These are phyloP conservation scores for Zosterops japonicus DNA, from an alignment of 2,113 vertebrate species.

Conservation along the genomic window DNA sequence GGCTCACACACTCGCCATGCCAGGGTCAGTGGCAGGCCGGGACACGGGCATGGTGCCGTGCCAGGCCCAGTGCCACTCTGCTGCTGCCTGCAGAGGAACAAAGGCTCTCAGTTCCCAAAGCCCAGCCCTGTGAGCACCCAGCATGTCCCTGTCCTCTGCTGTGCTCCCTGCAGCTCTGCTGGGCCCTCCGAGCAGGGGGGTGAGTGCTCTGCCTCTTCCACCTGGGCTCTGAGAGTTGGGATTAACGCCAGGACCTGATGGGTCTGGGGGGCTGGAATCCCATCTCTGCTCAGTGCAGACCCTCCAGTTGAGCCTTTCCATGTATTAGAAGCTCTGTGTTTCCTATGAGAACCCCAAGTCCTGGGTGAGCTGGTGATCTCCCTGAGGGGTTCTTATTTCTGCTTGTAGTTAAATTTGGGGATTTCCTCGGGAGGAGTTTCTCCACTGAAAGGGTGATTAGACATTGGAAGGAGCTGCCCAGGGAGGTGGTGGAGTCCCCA, in stretches of 20 bases:
- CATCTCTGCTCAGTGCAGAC: neutral
- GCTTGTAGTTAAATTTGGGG: neutral
- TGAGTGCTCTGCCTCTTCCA: too few relatives aligned
- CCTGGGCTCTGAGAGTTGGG: neutral
- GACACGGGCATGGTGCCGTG: neutral
- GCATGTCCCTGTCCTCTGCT: neutral
- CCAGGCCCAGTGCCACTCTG: neutral
- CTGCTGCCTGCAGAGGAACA: neutral
- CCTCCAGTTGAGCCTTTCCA: neutral
- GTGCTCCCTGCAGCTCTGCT: fast-evolving
- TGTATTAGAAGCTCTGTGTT: neutral
- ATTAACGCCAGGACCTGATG: neutral
- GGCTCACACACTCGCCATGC: fast-evolving
- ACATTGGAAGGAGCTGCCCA: neutral
- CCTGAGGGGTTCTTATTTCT: neutral
- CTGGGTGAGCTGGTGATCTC: neutral
- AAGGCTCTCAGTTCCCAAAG: neutral
- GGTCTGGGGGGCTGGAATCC: neutral
- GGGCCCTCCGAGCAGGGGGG: fast-evolving
- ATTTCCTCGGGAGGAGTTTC: neutral
- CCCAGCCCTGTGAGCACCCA: neutral
- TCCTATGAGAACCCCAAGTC: fast-evolving
- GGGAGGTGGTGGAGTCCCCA: too few relatives aligned
- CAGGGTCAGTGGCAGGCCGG: neutral
- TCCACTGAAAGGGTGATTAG: neutral